Conservation (phyloP, 1,140 invertebrate genomes). For the Anthonomus grandis region DNA sequence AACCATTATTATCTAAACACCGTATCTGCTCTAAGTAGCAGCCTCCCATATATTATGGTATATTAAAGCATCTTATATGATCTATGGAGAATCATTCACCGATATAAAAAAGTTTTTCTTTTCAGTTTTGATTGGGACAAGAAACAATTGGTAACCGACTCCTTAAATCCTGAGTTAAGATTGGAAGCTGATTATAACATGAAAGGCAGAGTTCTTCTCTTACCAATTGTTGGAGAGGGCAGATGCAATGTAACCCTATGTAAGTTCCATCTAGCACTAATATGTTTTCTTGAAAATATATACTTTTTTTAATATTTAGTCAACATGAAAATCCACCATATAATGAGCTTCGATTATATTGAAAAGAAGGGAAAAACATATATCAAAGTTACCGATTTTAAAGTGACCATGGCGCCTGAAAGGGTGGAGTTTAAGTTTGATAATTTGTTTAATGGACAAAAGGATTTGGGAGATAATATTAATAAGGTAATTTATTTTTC, state of each 20-base stretch:
- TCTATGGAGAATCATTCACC: too few relatives aligned
- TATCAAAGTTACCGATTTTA: slow-evolving; percentile 38
- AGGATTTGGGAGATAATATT: slow-evolving; percentile 48
- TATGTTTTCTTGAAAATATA: neutral
- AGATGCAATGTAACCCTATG: slow-evolving; percentile 50
- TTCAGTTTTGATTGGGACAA: slow-evolving; percentile 43
- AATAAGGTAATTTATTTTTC: slow-evolving; percentile 35
- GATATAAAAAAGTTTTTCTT: slow-evolving; percentile 14
- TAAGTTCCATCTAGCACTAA: slow-evolving; percentile 35
- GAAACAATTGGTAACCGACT: slow-evolving; percentile 38
- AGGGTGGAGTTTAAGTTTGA: slow-evolving; percentile 46
- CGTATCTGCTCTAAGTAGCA: too few relatives aligned
- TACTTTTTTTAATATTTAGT: slow-evolving; percentile 24
- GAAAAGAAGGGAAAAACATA: slow-evolving; percentile 47
- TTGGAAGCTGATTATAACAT: slow-evolving; percentile 52
- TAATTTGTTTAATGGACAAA: slow-evolving; percentile 53
- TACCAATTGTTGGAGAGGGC: slow-evolving; percentile 56
- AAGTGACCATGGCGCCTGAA: slow-evolving; percentile 35
- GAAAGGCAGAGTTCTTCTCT: slow-evolving; percentile 53
- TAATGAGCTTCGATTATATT: slow-evolving; percentile 38
- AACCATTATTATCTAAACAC: too few relatives aligned
- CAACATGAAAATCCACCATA: slow-evolving; percentile 39
- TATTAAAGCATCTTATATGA: too few relatives aligned
- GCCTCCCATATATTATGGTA: too few relatives aligned
- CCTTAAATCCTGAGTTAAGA: slow-evolving; percentile 41